Evolutionary conservation across 2,888 invertebrate genomes (phyloP).

Genomic region (Eupithecia exiguata): DNA sequence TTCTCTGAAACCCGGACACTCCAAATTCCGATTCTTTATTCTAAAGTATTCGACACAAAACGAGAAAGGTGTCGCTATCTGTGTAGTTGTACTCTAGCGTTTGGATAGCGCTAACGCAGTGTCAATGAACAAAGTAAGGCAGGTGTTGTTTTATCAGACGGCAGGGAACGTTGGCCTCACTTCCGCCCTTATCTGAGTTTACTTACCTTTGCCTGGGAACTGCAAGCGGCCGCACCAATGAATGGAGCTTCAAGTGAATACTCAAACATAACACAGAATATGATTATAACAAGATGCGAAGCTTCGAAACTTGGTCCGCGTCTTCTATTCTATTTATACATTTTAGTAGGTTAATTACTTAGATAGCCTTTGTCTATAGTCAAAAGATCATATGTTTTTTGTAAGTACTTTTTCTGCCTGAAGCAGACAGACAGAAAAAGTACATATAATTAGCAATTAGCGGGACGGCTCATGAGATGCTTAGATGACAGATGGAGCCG

Average conservation of each 20-base stretch:
- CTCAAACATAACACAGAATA: slow-evolving; percentile 21
- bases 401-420: too few relatives aligned
- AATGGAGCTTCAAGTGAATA: slow-evolving; percentile 29
- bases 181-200: slow-evolving; percentile 80
- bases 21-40: slow-evolving; percentile 12
- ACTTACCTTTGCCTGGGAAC: slow-evolving; percentile 75
- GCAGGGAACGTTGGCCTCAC: slow-evolving; percentile 73
- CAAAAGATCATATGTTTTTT: too few relatives aligned
- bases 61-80: slow-evolving; percentile 33
- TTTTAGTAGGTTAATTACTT: not conserved
- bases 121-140: slow-evolving; percentile 55
- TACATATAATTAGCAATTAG: too few relatives aligned
- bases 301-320: not conserved
- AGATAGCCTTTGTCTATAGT: too few relatives aligned
- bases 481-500: too few relatives aligned
- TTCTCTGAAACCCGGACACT: not conserved
- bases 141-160: slow-evolving; percentile 73
- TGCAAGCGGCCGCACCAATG: slow-evolving; percentile 49
- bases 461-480: too few relatives aligned
- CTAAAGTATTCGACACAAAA: slow-evolving; percentile 1
- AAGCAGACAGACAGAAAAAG: too few relatives aligned
- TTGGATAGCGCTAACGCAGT: slow-evolving; percentile 41
- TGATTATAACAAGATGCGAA: slow-evolving; percentile 10
- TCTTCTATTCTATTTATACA: not conserved
- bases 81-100: slow-evolving; percentile 34